These are phyloP conservation scores for Hypsopygia costalis DNA, from an alignment of 2,888 invertebrate species.

Conservation along the genomic window DNA sequence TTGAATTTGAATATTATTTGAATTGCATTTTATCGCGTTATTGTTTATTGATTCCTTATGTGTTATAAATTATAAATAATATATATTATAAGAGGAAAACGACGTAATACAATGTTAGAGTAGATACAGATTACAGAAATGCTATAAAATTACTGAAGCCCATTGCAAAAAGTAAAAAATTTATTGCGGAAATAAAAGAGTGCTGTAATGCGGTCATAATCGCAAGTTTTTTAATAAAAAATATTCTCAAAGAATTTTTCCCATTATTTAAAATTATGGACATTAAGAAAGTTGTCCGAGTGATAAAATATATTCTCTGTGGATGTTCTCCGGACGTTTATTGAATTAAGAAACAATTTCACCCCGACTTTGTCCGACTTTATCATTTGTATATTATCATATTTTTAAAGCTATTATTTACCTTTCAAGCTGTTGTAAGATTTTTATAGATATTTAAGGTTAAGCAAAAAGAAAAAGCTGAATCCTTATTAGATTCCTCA, in stretches of 20 bases:
- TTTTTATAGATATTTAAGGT: too few species aligned
- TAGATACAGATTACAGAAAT: too few species aligned
- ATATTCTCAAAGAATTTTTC: slow-evolving; percentile 28
- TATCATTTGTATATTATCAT: not conserved
- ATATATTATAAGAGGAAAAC: too few species aligned
- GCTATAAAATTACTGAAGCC: too few species aligned
- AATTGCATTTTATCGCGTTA: too few species aligned
- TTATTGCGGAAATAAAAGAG: slow-evolving; percentile 6
- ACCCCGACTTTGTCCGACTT: not conserved
- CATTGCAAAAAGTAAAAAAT: slow-evolving; percentile 4
- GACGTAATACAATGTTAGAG: too few species aligned
- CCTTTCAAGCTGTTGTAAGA: too few species aligned
- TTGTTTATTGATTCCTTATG: too few species aligned
- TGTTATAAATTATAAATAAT: too few species aligned
- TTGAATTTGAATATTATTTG: too few species aligned
- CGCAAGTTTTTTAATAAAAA: slow-evolving; percentile 34
- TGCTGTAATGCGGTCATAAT: slow-evolving; percentile 6
- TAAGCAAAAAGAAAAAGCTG: too few species aligned
- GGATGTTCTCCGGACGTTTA: slow-evolving; percentile 2
- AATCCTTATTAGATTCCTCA: too few species aligned
- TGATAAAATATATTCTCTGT: slow-evolving; percentile 6
- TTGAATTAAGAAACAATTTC: slow-evolving; percentile 7
- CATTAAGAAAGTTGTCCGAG: slow-evolving; percentile 29
- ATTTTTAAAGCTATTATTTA: not conserved
- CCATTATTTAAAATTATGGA: slow-evolving; percentile 29